Evolutionary conservation across 2,888 invertebrate species (phyloP).

Genomic region (Sipunculus nudus): DNA sequence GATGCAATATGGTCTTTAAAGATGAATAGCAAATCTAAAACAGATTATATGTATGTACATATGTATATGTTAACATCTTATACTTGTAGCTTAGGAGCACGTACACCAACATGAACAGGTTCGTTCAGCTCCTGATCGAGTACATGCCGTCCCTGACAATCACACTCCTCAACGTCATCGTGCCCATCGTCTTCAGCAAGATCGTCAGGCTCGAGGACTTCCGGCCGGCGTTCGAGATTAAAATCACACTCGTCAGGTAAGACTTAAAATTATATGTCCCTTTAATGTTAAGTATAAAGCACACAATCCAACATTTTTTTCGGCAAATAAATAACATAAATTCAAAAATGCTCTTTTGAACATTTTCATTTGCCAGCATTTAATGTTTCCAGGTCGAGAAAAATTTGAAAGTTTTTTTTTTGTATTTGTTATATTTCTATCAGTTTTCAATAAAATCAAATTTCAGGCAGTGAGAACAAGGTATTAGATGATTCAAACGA

Average conservation of each 20-base stretch:
- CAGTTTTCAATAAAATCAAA: too few species aligned
- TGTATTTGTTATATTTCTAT: too few species aligned
- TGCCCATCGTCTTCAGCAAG: slow-evolving; percentile 78
- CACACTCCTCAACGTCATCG: slow-evolving; percentile 77
- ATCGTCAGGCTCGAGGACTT: slow-evolving; percentile 79
- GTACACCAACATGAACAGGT: slow-evolving; percentile 9
- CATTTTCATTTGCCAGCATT: too few species aligned
- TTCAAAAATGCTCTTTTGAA: too few species aligned
- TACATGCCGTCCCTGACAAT: slow-evolving; percentile 82
- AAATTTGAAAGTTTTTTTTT: too few species aligned
- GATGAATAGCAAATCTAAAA: background rate
- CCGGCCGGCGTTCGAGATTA: slow-evolving; percentile 75
- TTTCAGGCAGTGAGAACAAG: too few species aligned
- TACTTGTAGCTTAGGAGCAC: slow-evolving; percentile 9
- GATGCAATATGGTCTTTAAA: too few species aligned
- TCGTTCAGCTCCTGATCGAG: slow-evolving; percentile 71
- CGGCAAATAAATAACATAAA: too few species aligned
- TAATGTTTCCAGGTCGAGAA: too few species aligned
- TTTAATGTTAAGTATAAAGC: background rate
- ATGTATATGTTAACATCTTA: background rate
- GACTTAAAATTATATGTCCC: background rate
- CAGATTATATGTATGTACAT: background rate
- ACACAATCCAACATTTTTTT: background rate
- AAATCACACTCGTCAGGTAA: slow-evolving; percentile 75
- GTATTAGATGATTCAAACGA: too few species aligned